Evolutionary conservation across 2,797 vertebrate species (phyloP).

Genomic region (Sardinella longiceps): DNA sequence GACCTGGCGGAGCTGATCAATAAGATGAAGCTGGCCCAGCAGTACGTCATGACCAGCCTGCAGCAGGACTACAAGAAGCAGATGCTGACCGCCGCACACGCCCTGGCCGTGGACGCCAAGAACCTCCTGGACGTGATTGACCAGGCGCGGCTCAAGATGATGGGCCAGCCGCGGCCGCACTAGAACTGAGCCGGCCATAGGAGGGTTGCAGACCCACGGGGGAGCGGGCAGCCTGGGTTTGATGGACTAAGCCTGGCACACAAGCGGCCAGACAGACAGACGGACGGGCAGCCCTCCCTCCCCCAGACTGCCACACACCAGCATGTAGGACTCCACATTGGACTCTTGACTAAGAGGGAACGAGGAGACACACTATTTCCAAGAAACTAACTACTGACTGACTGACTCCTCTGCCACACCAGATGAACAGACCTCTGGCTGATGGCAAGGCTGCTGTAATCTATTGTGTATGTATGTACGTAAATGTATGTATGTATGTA

Average conservation of each 20-base stretch:
- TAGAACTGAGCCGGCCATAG: slow-evolving; percentile 69
- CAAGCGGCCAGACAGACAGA: not conserved
- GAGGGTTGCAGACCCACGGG: not conserved
- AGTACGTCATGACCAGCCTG: slow-evolving; percentile 98
- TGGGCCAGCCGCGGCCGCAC: slow-evolving; percentile 87
- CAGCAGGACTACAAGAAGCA: slow-evolving; percentile 99
- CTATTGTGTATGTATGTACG: slow-evolving; percentile 2
- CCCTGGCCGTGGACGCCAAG: slow-evolving; percentile 96
- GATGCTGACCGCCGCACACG: slow-evolving; percentile 96
- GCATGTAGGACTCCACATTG: slow-evolving; percentile 6
- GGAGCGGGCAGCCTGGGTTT: not conserved
- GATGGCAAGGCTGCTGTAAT: slow-evolving; percentile 20
- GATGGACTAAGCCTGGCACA: not conserved
- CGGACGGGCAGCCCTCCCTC: too few species aligned
- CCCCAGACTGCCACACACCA: slow-evolving; percentile 20
- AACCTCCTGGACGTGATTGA: slow-evolving; percentile 97
- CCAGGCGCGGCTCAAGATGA: slow-evolving; percentile 92
- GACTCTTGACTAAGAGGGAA: not conserved
- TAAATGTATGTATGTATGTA: not conserved
- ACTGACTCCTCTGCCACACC: slow-evolving; percentile 12
- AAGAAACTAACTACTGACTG: slow-evolving; percentile 21
- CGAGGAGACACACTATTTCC: not conserved
- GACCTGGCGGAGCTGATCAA: slow-evolving; percentile 95
- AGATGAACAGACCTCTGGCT: slow-evolving; percentile 5
- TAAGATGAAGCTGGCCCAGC: slow-evolving; percentile 99